These are phyloP conservation scores for Drosophila chauvacae DNA, from an alignment of 1,140 invertebrate genomes.

Conservation along the genomic window DNA sequence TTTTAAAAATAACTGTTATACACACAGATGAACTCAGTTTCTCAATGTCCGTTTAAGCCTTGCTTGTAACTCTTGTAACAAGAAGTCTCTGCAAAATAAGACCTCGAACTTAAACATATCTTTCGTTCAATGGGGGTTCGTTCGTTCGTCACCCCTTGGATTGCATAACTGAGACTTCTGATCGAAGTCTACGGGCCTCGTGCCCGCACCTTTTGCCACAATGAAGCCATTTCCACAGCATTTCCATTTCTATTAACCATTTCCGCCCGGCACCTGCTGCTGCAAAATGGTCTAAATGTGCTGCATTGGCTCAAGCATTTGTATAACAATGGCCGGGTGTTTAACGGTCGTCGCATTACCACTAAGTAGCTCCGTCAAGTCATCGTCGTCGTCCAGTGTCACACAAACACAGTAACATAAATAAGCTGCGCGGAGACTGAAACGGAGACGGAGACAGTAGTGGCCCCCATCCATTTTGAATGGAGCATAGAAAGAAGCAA, in stretches of 20 bases:
- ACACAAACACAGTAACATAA: slow-evolving; percentile 69
- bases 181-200: slow-evolving; percentile 13
- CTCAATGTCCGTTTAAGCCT: not conserved
- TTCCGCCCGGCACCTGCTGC: slow-evolving; percentile 60
- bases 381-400: slow-evolving; percentile 31
- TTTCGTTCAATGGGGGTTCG: not conserved
- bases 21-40: not conserved
- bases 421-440: slow-evolving; percentile 41
- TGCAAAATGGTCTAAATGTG: slow-evolving; percentile 16
- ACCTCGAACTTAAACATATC: not conserved
- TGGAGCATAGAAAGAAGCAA: slow-evolving; percentile 29
- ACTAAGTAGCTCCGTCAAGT: slow-evolving; percentile 61
- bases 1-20: not conserved
- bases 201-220: slow-evolving; percentile 9
- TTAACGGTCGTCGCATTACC: slow-evolving; percentile 61
- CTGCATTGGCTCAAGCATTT: slow-evolving; percentile 18
- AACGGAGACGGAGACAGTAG: slow-evolving; percentile 38
- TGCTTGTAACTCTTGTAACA: not conserved
- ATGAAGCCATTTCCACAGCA: slow-evolving; percentile 63
- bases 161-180: slow-evolving; percentile 25
- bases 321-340: slow-evolving; percentile 38
- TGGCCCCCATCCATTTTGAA: slow-evolving; percentile 33
- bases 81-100: not conserved
- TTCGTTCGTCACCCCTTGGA: not conserved
- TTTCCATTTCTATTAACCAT: slow-evolving; percentile 34